Base-by-base conservation (phyloP, 2,113 vertebrate species). In the Xiphorhynchus elegans region DNA sequence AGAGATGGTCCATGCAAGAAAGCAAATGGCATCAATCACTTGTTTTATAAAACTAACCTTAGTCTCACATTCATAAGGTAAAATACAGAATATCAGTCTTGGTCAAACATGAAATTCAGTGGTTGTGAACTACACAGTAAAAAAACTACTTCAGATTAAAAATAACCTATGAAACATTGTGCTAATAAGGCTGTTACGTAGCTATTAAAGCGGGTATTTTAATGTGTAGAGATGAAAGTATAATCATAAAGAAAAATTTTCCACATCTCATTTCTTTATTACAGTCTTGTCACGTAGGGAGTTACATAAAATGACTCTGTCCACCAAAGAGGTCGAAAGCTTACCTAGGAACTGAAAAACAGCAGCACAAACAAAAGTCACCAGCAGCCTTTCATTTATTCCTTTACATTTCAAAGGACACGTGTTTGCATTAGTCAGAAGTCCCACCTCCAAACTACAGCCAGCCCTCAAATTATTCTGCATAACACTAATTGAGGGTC, bases 351-450 rank as follows among this genome's bases (percentile, higher is more conserved):
- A 77, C 42, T 46, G 39, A 85, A 83, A 66, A 95, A 74, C 75
- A 95, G 66, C 80, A 89, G 52, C 52, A 96, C 78, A 92, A 95
- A 93, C 89, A 95, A 87, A 94, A 96, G 89, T 82, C 84, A 82
- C 62, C 74, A 46, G n/a, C n/a, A 89, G 93, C 28, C 68, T 96
- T 67, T 89, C 86, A 91, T 94, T 68, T 78, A 89, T 94, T 95
- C 52, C 78, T 87, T 92, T 93, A 84, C 87, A 77, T 95, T 73
- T 72, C 68, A 92, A 93, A 74, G 74, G 62, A 56, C 84, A 93
- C 63, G 39, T 89, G 77, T 86, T 78, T 76, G 62, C 26, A 76
- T 93, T 80, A 79, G 46, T 85, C 72, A 80, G 37, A 85, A 80
- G 67, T 68, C 84, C 75, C 81, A 81, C 62, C 82, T 95, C 74